Evolutionary conservation across 1,140 invertebrate genomes (phyloP).

Genomic region (Nephotettix cincticeps): DNA sequence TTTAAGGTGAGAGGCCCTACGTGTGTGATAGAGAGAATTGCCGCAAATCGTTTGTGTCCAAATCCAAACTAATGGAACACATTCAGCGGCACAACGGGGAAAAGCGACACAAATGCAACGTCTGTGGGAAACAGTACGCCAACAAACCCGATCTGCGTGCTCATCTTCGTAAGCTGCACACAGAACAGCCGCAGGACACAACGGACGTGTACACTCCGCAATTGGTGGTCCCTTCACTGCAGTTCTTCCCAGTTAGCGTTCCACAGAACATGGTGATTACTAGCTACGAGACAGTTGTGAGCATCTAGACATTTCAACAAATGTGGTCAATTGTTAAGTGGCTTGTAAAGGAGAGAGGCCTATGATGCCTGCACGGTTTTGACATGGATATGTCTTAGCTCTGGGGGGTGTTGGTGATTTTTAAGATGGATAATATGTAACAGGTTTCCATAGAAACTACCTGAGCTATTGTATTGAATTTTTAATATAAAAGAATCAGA

Average conservation of each 20-base stretch:
- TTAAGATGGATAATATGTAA: too few species aligned
- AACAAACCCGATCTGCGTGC: slow-evolving; percentile 40
- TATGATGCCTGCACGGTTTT: too few species aligned
- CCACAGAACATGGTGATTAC: slow-evolving; percentile 11
- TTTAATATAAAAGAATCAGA: too few species aligned
- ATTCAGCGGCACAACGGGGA: slow-evolving; percentile 56
- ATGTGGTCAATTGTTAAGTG: too few species aligned
- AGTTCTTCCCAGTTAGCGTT: background rate
- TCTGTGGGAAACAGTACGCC: slow-evolving; percentile 52
- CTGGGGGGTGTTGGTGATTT: too few species aligned
- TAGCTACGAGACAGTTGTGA: background rate
- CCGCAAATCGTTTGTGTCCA: slow-evolving; percentile 54
- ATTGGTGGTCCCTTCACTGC: too few species aligned
- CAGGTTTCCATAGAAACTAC: too few species aligned
- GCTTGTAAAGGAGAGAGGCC: too few species aligned
- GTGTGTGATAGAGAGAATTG: slow-evolving; percentile 49
- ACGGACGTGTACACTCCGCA: too few species aligned
- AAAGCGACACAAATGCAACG: slow-evolving; percentile 53
- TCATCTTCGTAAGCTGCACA: slow-evolving; percentile 28
- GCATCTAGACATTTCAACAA: background rate
- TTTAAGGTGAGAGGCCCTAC: slow-evolving; percentile 51
- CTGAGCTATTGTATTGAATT: too few species aligned
- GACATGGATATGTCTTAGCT: too few species aligned
- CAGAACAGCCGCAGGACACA: too few species aligned
- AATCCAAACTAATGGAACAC: slow-evolving; percentile 48